These are phyloP conservation scores for Melopsittacus undulatus DNA, from an alignment of 2,797 vertebrate genomes.

Conservation along the genomic window DNA sequence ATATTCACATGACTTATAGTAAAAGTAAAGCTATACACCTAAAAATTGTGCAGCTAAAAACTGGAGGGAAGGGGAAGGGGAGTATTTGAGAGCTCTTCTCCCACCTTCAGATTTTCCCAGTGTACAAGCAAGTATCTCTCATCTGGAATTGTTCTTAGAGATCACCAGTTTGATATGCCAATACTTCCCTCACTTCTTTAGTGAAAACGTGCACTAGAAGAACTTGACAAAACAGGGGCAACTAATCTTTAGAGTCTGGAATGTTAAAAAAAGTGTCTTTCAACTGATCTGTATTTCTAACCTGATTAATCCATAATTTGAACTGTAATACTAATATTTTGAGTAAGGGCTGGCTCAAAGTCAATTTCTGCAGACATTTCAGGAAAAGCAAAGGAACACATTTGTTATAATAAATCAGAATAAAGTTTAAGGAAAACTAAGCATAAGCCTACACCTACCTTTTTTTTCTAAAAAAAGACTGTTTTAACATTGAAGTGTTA, in stretches of 20 bases:
- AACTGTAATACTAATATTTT: background rate
- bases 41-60: background rate
- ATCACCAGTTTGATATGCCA: background rate
- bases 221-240: background rate
- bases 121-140: background rate
- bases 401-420: background rate
- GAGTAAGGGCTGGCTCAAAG: background rate
- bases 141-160: background rate
- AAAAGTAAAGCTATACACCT: background rate
- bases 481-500: background rate
- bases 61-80: fast-evolving
- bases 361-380: background rate
- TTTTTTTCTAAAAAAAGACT: background rate
- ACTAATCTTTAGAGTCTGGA: background rate
- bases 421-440: background rate
- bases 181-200: background rate
- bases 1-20: background rate
- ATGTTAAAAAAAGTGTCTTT: background rate
- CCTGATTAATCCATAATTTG: background rate
- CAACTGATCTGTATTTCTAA: background rate
- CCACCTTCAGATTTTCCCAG: background rate
- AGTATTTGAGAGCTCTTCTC: background rate
- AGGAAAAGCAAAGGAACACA: background rate
- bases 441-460: background rate
- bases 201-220: background rate